These are phyloP conservation scores for Melinaea menophilus DNA, from an alignment of 2,888 invertebrate species.

Conservation along the genomic window DNA sequence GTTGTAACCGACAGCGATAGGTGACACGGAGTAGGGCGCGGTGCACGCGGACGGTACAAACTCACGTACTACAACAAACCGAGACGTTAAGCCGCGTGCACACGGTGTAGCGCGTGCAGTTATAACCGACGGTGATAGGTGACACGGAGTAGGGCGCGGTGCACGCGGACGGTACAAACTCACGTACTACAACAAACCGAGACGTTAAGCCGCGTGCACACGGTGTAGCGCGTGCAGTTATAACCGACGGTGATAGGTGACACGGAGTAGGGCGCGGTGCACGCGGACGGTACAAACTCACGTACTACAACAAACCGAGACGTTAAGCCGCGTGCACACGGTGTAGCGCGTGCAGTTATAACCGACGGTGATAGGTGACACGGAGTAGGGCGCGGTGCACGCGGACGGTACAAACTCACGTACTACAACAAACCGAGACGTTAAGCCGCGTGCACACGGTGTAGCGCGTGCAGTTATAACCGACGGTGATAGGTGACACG, in stretches of 20 bases:
- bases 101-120: conserved; percentile 62
- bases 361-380: conserved; percentile 25
- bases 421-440: conserved; percentile 69
- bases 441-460: conserved; percentile 60
- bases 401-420: conserved; percentile 54
- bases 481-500: too few relatives aligned
- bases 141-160: background rate
- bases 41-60: conserved; percentile 32
- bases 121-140: conserved; percentile 34
- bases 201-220: conserved; percentile 59
- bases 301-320: conserved; percentile 72
- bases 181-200: conserved; percentile 72
- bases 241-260: conserved; percentile 29
- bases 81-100: conserved; percentile 57
- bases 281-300: conserved; percentile 47
- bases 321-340: conserved; percentile 57
- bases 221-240: conserved; percentile 61
- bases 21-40: too few relatives aligned
- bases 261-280: background rate
- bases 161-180: conserved; percentile 40
- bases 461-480: conserved; percentile 58
- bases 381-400: background rate
- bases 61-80: conserved; percentile 74
- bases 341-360: conserved; percentile 60
- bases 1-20: conserved; percentile 40